Base-by-base conservation (phyloP, 2,113 vertebrate genomes). In the Triplophysa siluroides region DNA sequence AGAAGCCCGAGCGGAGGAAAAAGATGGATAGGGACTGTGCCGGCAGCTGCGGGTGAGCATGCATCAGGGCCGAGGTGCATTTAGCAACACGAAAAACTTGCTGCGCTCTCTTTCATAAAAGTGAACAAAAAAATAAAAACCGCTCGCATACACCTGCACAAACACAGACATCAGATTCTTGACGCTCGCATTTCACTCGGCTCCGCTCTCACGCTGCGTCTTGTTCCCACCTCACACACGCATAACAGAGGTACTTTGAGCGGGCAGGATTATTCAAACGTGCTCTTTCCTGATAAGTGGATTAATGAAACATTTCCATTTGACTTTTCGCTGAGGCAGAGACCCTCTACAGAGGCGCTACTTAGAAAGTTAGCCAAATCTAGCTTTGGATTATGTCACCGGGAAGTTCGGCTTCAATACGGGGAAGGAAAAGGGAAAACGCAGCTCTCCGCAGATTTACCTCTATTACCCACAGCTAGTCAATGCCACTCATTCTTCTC, bases 231-330 rank as follows among this genome's bases (percentile, higher is more conserved):
- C 63, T 78, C 47, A 29, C 54, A 79, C 29, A 60, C 60, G 58
- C 87, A 85, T 87, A 91, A 91, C 91, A 91, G 87, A 90, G 88
- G 84, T 87, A 89, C 89, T 90, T 89, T 88, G 87, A 90, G 90
- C 88, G 79, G 41, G 82, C 85, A 79, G 92, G 91, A 92, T 93
- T 91, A 93, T 91, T 89, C 84, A 88, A 91, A 91, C 92, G 90
- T 93, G 92, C 91, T 91, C 90, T 88, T 88, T 85, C 84, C 92
- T 89, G 92, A 93, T 93, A 93, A 93, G 88, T 92, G 89, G 91
- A 91, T 92, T 92, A 92, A 92, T 91, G 88, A 87, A 89, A 91
- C 88, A 84, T 91, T 92, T 91, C 83, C 88, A 90, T 88, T 91
- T 87, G 88, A 91, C 87, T 84, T 90, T 90, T 88, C 87, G 90